phyloP scores from a whole-genome alignment of 2,797 vertebrate genomes.

The Chrysocyon brachyurus region DNA sequence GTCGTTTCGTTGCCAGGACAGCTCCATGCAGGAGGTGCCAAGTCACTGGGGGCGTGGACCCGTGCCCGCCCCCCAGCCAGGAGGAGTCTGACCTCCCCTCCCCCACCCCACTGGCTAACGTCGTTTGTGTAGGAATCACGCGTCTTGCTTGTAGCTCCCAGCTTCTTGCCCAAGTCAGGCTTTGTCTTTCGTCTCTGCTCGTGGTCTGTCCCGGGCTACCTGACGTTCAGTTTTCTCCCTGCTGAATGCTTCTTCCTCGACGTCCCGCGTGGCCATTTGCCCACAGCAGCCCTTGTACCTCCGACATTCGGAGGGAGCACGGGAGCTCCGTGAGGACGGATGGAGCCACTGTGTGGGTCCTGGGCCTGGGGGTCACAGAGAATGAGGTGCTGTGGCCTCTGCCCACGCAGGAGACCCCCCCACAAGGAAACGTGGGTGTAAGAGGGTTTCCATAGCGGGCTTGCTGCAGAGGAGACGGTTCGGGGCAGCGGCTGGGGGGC shows the following conservation, averaged over 20 bases:
- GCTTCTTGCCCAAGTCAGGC: not conserved
- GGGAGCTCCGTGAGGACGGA: too few species aligned
- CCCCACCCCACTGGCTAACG: too few species aligned
- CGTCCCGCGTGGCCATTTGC: not conserved
- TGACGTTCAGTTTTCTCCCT: not conserved
- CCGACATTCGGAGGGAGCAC: too few species aligned
- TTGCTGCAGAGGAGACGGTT: rapidly evolving
- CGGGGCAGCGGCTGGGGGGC: not conserved
- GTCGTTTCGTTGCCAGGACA: rapidly evolving
- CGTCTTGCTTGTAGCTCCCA: not conserved
- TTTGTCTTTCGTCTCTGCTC: too few species aligned
- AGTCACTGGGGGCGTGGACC: too few species aligned
- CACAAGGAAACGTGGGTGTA: not conserved
- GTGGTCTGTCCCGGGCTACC: rapidly evolving
- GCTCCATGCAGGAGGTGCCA: not conserved
- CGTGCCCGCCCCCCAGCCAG: not conserved
- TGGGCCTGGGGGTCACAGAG: not conserved
- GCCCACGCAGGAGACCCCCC: not conserved
- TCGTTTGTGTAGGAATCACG: rapidly evolving
- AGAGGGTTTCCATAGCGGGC: not conserved
- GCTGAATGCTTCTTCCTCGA: rapidly evolving
- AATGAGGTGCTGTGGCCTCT: not conserved
- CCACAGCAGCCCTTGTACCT: too few species aligned
- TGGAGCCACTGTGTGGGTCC: rapidly evolving
- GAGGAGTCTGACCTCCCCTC: rapidly evolving